Percentiles rank a stretch among this genome's conserved stretches.
Evolutionary conservation across 2,888 invertebrate genomes (phyloP).

Genomic region (Abrostola tripartita): DNA sequence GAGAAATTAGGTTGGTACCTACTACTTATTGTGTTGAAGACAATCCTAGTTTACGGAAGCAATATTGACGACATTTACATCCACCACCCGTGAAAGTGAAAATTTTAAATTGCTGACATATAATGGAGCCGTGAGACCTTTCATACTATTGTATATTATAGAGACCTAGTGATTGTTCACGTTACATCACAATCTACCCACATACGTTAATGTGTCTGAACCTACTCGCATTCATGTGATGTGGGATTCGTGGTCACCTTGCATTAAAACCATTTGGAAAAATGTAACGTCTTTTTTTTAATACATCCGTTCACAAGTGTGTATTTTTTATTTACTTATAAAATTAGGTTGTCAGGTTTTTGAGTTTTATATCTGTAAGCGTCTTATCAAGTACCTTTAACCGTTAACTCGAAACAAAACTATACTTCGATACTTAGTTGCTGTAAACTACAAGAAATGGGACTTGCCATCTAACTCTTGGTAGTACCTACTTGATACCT

Average conservation of each 20-base stretch:
- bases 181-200: slow-evolving; percentile 63
- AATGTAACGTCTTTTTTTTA: slow-evolving; percentile 5
- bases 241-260: slow-evolving; percentile 25
- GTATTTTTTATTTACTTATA: neutral
- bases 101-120: slow-evolving; percentile 73
- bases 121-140: slow-evolving; percentile 79
- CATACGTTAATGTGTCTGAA: slow-evolving; percentile 51
- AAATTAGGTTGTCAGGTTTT: neutral
- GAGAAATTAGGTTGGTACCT: slow-evolving; percentile 2
- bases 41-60: slow-evolving; percentile 66
- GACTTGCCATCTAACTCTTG: no score
- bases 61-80: slow-evolving; percentile 59
- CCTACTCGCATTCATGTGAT: slow-evolving; percentile 31
- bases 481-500: no score
- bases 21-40: slow-evolving; percentile 49
- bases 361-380: no score
- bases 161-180: slow-evolving; percentile 57
- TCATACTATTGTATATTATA: slow-evolving; percentile 68
- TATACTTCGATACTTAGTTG: no score
- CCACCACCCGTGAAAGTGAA: slow-evolving; percentile 75
- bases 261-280: slow-evolving; percentile 8
- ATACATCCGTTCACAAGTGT: neutral
- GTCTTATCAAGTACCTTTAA: no score
- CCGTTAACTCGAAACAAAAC: no score
- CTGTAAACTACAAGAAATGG: no score